Base-by-base conservation (phyloP, 2,888 invertebrate genomes). In the Steromphala cineraria region DNA sequence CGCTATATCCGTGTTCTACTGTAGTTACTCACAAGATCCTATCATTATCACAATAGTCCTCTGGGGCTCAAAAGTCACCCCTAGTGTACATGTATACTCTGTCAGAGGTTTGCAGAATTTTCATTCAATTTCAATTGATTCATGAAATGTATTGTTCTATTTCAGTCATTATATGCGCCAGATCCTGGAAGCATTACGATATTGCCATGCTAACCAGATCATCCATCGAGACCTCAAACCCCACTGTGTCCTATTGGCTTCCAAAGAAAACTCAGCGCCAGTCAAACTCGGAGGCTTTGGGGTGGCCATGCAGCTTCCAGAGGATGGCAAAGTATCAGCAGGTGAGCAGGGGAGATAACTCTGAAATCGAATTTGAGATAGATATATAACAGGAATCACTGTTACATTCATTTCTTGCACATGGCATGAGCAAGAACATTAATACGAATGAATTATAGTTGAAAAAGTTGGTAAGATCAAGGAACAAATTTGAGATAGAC, bases 251-350 rank as follows among this genome's bases (percentile, higher is more conserved):
- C 95, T 99, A 76, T 94, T 99, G 82, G 98, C 99, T 55, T 98
- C 98, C 80, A 96, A 97, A 88, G 99, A 99, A 93, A 99, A 99
- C 94, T 99, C 98, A 76, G 99, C 99, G 52, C 99, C 99, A 0
- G 97, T 99, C 88, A 99, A 99, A 94, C 95, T 99, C 79, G 98
- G 99, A 36, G 99, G 99, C 15, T 99, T 99, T 93, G 98, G 99
- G 0, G 97, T 98, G 19, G 99, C 99, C 17, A 96, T 98, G 71
- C 98, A 98, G 92, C 94, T 99, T 87, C 89, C 89, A 8, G 90
- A 92, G 40, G 83, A 87, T 19, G 91, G 90, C 17, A 84, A 87
- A 83, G 88, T 93, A 55, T 88, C 91, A 31, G 93, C 93, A 90
- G 94, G 94, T 94, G 82, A 19, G 79, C 28, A 36, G n/a, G n/a